phyloP scores from a whole-genome alignment of 2,888 invertebrate genomes.

The Scotopteryx bipunctaria region DNA sequence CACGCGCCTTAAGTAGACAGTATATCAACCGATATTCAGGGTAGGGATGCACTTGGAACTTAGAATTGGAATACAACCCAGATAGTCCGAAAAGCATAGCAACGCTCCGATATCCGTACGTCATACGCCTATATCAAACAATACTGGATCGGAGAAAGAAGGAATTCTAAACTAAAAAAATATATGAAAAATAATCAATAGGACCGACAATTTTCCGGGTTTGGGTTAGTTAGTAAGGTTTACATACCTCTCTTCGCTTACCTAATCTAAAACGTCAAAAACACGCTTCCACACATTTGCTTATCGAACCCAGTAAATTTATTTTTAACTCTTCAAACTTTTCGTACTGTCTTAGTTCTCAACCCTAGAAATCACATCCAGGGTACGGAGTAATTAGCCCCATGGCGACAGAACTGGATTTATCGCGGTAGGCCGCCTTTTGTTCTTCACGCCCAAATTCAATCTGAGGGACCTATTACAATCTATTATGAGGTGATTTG shows the following conservation, averaged over 20 bases:
- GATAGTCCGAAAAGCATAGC: conserved; percentile 5
- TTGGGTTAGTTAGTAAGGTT: too few relatives aligned
- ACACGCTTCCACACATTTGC: too few relatives aligned
- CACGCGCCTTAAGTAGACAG: conserved; percentile 81
- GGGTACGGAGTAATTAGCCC: conserved; percentile 76
- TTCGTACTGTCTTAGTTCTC: conserved; percentile 2
- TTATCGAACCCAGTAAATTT: neutral
- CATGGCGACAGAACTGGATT: conserved; percentile 80
- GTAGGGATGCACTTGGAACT: conserved; percentile 41
- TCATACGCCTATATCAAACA: too few relatives aligned
- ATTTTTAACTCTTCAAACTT: neutral
- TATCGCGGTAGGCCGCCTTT: conserved; percentile 79
- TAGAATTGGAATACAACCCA: neutral
- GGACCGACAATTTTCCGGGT: too few relatives aligned
- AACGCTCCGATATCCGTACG: too few relatives aligned
- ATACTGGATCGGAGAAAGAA: too few relatives aligned
- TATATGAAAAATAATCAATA: too few relatives aligned
- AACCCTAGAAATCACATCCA: conserved; percentile 23
- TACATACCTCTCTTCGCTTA: too few relatives aligned
- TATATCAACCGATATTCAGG: conserved; percentile 79
- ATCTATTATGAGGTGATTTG: conserved; percentile 38
- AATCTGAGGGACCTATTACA: conserved; percentile 57
- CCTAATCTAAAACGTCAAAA: too few relatives aligned
- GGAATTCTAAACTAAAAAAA: too few relatives aligned
- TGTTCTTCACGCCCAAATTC: conserved; percentile 74